Conservation (phyloP, 2,888 invertebrate genomes). For the Polydrusus cervinus region DNA sequence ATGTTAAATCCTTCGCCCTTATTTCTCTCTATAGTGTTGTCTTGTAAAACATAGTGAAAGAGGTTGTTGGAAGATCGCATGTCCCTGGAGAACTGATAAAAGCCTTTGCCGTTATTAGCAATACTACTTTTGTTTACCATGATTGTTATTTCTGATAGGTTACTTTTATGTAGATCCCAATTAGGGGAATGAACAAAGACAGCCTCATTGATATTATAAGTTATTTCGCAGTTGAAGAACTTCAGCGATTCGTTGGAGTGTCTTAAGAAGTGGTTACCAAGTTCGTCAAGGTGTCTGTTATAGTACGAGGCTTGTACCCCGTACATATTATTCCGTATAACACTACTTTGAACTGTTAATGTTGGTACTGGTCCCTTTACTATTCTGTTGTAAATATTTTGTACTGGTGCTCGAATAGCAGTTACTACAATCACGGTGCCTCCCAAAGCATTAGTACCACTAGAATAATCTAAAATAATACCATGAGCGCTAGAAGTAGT, state of each 20-base stretch:
- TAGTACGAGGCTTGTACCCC: slow-evolving; percentile 91
- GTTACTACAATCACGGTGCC: slow-evolving; percentile 87
- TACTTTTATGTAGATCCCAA: slow-evolving; percentile 89
- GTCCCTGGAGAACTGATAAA: slow-evolving; percentile 93
- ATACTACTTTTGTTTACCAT: slow-evolving; percentile 91
- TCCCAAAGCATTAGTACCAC: slow-evolving; percentile 86
- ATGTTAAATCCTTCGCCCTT: slow-evolving; percentile 84
- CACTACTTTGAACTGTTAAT: slow-evolving; percentile 80
- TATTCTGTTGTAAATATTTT: slow-evolving; percentile 82
- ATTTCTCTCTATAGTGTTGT: slow-evolving; percentile 90
- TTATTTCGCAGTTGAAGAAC: slow-evolving; percentile 86
- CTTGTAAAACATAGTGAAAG: slow-evolving; percentile 94
- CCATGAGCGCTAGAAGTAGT: slow-evolving; percentile 89
- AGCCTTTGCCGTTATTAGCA: slow-evolving; percentile 89
- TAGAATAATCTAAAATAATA: slow-evolving; percentile 85
- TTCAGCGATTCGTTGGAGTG: slow-evolving; percentile 92
- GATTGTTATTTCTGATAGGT: slow-evolving; percentile 92
- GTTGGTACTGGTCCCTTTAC: slow-evolving; percentile 88
- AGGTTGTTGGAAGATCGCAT: slow-evolving; percentile 96
- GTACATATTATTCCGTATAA: slow-evolving; percentile 86
- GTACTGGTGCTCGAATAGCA: slow-evolving; percentile 81
- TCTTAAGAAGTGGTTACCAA: slow-evolving; percentile 88
- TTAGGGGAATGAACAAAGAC: slow-evolving; percentile 87
- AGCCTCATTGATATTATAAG: slow-evolving; percentile 86
- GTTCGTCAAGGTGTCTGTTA: slow-evolving; percentile 89